Percentiles rank a stretch among this genome's conserved stretches.
Evolutionary conservation across 2,888 invertebrate species (phyloP).

Genomic region (Drosophila hamatofila): DNA sequence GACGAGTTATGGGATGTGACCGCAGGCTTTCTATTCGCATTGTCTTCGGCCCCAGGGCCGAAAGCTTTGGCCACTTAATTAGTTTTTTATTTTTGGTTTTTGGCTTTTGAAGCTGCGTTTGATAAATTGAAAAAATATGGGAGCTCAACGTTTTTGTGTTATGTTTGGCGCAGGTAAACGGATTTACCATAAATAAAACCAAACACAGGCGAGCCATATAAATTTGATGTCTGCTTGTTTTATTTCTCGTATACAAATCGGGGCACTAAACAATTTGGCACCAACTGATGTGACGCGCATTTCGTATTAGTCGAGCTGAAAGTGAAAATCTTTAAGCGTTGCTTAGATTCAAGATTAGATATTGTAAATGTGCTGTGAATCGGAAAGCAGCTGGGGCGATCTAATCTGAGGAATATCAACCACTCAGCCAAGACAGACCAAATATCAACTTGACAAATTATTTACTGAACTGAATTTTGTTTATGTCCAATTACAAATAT

Average conservation of each 20-base stretch:
- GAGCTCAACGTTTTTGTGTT: slow-evolving; percentile 8
- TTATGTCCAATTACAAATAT: not conserved
- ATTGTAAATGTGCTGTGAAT: slow-evolving; percentile 55
- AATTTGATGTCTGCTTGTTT: slow-evolving; percentile 30
- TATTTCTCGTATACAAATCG: slow-evolving; percentile 28
- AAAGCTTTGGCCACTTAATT: slow-evolving; percentile 66
- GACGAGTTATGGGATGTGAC: slow-evolving; percentile 53
- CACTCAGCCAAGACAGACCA: not conserved
- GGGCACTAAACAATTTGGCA: slow-evolving; percentile 47
- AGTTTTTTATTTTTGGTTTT: no score
- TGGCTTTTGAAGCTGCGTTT: slow-evolving; percentile 42
- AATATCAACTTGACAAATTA: not conserved
- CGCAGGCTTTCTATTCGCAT: slow-evolving; percentile 75
- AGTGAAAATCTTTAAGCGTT: slow-evolving; percentile 49
- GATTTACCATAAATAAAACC: slow-evolving; percentile 65
- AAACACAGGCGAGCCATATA: slow-evolving; percentile 45
- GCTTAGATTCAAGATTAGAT: slow-evolving; percentile 41
- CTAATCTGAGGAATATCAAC: not conserved
- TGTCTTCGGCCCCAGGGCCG: slow-evolving; percentile 37
- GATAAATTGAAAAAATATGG: slow-evolving; percentile 24
- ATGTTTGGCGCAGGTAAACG: slow-evolving; percentile 71
- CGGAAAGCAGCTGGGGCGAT: slow-evolving; percentile 31
- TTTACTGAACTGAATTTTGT: not conserved
- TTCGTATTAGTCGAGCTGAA: slow-evolving; percentile 51
- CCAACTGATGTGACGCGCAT: slow-evolving; percentile 57